Conservation (phyloP, 1,140 invertebrate species). For the Drosophila miranda region DNA sequence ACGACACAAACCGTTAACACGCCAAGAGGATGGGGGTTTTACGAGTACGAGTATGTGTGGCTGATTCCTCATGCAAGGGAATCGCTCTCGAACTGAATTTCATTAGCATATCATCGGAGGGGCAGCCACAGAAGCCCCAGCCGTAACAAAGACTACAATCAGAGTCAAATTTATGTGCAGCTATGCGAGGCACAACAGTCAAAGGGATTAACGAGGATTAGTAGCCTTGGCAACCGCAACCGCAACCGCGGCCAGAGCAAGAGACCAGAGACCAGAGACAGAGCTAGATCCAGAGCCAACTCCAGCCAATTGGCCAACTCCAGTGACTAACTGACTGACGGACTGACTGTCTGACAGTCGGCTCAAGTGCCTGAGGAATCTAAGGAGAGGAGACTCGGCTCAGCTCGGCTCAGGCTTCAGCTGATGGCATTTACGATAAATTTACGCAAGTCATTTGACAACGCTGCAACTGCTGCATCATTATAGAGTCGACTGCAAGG, state of each 20-base stretch:
- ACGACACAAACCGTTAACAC: slow-evolving; percentile 32
- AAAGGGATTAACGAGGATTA: slow-evolving; percentile 77
- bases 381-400: slow-evolving; percentile 16
- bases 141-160: slow-evolving; percentile 38
- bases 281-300: slow-evolving; percentile 11
- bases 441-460: slow-evolving; percentile 82
- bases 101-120: slow-evolving; percentile 66
- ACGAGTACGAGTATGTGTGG: not conserved
- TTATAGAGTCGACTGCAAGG: slow-evolving; percentile 57
- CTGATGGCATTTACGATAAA: slow-evolving; percentile 82
- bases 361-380: slow-evolving; percentile 37
- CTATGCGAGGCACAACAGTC: slow-evolving; percentile 18
- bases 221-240: slow-evolving; percentile 22
- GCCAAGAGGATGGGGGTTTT: not conserved
- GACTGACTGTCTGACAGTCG: slow-evolving; percentile 9
- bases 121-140: slow-evolving; percentile 23
- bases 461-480: slow-evolving; percentile 65
- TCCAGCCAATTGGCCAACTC: slow-evolving; percentile 43
- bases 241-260: no score
- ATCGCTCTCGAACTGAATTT: slow-evolving; percentile 51
- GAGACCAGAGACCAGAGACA: not conserved
- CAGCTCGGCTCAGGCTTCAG: slow-evolving; percentile 24
- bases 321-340: slow-evolving; percentile 17
- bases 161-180: slow-evolving; percentile 62
- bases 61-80: not conserved